phyloP scores from a whole-genome alignment of 2,888 invertebrate genomes.

The Athalia circularis region DNA sequence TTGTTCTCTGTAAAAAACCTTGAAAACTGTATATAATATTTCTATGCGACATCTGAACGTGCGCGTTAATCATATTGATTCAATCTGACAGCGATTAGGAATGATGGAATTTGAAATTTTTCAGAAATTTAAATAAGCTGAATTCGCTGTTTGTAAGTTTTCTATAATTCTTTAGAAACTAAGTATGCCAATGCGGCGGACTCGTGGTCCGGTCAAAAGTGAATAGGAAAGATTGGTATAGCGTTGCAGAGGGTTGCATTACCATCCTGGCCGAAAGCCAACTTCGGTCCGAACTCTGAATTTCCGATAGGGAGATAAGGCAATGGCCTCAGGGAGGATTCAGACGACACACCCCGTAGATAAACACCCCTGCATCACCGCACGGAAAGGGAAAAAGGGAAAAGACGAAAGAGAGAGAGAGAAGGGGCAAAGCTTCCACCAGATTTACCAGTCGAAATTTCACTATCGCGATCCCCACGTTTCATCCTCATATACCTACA shows the following conservation, averaged over 20 bases:
- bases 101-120: slow-evolving; percentile 4
- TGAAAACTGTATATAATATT: no score
- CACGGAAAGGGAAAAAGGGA: slow-evolving; percentile 16
- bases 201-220: slow-evolving; percentile 55
- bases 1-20: no score
- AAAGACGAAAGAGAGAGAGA: background rate
- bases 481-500: slow-evolving; percentile 41
- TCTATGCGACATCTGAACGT: no score
- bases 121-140: slow-evolving; percentile 31
- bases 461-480: slow-evolving; percentile 59
- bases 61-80: no score
- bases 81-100: no score
- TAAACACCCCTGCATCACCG: slow-evolving; percentile 58
- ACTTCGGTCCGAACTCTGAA: slow-evolving; percentile 51
- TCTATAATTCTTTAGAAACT: no score
- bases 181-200: no score
- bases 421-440: slow-evolving; percentile 49
- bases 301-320: slow-evolving; percentile 65
- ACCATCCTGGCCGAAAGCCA: slow-evolving; percentile 68
- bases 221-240: slow-evolving; percentile 62
- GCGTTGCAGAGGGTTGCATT: slow-evolving; percentile 61
- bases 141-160: slow-evolving; percentile 8
- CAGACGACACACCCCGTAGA: slow-evolving; percentile 60
- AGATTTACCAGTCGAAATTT: slow-evolving; percentile 63
- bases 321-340: slow-evolving; percentile 56